phyloP scores from a whole-genome alignment of 2,888 invertebrate species.

The Temnothorax rugatulus region DNA sequence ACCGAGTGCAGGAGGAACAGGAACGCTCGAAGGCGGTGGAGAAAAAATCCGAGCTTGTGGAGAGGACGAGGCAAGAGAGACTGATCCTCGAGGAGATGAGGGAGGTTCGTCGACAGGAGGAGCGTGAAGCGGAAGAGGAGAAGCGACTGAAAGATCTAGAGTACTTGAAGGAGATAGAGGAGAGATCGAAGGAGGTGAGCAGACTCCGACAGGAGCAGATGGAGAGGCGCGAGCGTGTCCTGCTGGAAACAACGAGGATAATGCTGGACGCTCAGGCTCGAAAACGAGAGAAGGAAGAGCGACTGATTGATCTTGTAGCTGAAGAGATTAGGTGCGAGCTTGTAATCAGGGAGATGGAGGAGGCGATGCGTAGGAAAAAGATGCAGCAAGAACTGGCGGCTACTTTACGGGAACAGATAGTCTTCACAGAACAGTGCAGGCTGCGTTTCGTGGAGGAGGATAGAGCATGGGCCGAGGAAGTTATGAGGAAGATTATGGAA shows the following conservation, averaged over 20 bases:
- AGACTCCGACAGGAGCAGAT: conserved; percentile 57
- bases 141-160: conserved; percentile 54
- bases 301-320: conserved; percentile 75
- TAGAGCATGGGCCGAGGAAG: conserved; percentile 75
- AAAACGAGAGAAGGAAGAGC: conserved; percentile 66
- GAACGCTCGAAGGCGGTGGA: conserved; percentile 60
- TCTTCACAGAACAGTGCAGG: conserved; percentile 73
- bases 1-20: conserved; percentile 74
- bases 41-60: conserved; percentile 67
- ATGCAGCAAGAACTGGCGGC: conserved; percentile 70
- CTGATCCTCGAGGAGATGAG: conserved; percentile 74
- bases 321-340: conserved; percentile 77
- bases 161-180: conserved; percentile 73
- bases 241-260: conserved; percentile 66
- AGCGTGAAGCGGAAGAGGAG: conserved; percentile 66
- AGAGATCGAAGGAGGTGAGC: conserved; percentile 62
- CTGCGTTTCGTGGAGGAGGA: conserved; percentile 75
- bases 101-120: conserved; percentile 56
- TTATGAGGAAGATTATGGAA: conserved; percentile 77
- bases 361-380: conserved; percentile 63
- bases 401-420: conserved; percentile 77
- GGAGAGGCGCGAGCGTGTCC: conserved; percentile 62
- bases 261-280: conserved; percentile 67
- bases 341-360: conserved; percentile 69
- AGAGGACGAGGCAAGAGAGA: conserved; percentile 68